These are phyloP conservation scores for Chiloscyllium plagiosum DNA, from an alignment of 2,113 vertebrate genomes.

Conservation along the genomic window DNA sequence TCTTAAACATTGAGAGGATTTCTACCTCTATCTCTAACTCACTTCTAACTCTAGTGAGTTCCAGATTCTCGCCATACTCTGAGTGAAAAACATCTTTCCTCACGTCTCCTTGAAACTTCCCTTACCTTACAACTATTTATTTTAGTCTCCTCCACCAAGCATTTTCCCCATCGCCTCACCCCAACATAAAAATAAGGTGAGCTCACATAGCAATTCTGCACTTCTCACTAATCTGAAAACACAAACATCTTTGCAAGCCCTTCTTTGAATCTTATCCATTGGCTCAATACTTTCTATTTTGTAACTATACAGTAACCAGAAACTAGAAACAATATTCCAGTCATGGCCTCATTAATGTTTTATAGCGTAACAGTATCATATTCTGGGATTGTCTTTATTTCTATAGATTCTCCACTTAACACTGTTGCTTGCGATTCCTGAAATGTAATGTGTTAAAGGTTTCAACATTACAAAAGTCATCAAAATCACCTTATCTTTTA, in stretches of 20 bases:
- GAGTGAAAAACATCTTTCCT: too few relatives aligned
- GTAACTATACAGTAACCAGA: constrained; percentile 10
- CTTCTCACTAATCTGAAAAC: background rate
- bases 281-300: background rate
- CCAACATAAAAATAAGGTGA: background rate
- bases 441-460: background rate
- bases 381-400: background rate
- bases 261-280: background rate
- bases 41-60: too few relatives aligned
- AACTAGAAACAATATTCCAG: background rate
- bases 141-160: too few relatives aligned
- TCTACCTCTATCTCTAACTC: too few relatives aligned
- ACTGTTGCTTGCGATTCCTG: background rate
- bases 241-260: background rate
- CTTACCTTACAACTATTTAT: too few relatives aligned
- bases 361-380: background rate
- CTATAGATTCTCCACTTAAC: background rate
- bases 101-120: too few relatives aligned
- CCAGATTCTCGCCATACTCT: too few relatives aligned
- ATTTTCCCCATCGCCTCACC: background rate
- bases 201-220: background rate
- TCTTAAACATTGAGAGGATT: too few relatives aligned
- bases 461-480: background rate
- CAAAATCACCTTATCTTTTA: background rate
- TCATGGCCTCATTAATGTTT: background rate